Evolutionary conservation across 2,888 invertebrate species (phyloP), one percentile per base, ranked within the genome.

Genomic region (Cephonodes hylas): DNA sequence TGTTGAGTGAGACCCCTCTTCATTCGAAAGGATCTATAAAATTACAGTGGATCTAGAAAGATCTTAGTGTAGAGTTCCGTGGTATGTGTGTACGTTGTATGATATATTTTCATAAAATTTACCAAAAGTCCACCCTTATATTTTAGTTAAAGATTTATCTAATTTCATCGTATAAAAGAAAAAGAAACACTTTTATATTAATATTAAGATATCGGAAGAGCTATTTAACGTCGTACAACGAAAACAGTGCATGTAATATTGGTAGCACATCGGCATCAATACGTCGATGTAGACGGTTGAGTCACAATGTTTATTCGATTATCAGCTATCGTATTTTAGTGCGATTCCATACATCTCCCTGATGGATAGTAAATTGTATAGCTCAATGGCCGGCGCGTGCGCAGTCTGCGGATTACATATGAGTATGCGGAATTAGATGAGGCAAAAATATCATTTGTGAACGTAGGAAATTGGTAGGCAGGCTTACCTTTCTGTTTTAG

Each of bases 301-400:
- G 69, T 89, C 89, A 90, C 71, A 66, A 66, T 85, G 85, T 88
- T 86, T 86, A 85, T 85, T 81, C 75, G 80, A 76, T 84, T 85
- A 85, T 86, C 82, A 78, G 71, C 63, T 70, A 79, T 78, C 70
- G 72, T 64, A 77, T 75, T 79, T 80, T 75, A 79, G 72, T 75
- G 68, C 75, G 72, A 76, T 75, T 72, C 72, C 69, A 68, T 68
- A 75, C 73, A 72, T 76, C 75, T 68, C 71, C 64, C 68, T 75
- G 84, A 76, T 79, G 74, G 75, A 75, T 76, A 77, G 77, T 76
- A 75, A 72, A 76, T 59, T 59, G 59, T 60, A 60, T 34, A 48
- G 53, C 60, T 38, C 18, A 23, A 59, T 59, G 25, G 46, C 22
- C 34, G 13, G 10, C 38, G 8, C 46, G 46, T 27, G 27, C 45